A percentile compares a stretch with the other conserved stretches of the same genome.
These are phyloP conservation scores for Sturnus vulgaris DNA, from an alignment of 2,113 vertebrate genomes.

Conservation along the genomic window DNA sequence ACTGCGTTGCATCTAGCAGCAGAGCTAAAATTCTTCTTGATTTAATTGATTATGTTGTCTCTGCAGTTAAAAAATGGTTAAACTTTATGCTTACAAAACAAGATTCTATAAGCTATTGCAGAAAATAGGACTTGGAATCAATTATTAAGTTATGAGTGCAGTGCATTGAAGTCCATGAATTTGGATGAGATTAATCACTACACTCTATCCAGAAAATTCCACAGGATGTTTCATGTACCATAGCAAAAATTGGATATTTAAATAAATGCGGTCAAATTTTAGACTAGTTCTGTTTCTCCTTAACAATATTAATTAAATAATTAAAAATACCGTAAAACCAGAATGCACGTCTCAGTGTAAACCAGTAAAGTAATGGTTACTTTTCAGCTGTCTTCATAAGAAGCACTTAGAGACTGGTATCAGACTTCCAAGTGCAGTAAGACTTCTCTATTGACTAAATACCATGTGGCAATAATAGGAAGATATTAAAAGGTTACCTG, in stretches of 20 bases:
- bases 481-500: not conserved
- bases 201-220: not conserved
- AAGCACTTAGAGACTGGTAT: slow-evolving; percentile 1
- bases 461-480: not conserved
- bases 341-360: slow-evolving; percentile 39
- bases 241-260: not conserved
- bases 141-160: not conserved
- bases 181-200: not conserved
- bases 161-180: not conserved
- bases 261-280: not conserved
- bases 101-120: not conserved
- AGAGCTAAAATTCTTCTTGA: too few species aligned
- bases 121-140: not conserved
- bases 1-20: too few species aligned
- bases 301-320: not conserved
- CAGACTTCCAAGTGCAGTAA: slow-evolving; percentile 46
- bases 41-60: not conserved
- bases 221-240: not conserved
- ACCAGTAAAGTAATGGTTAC: slow-evolving; percentile 31
- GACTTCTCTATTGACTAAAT: slow-evolving; percentile 49
- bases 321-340: slow-evolving; percentile 35
- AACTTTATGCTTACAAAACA: not conserved
- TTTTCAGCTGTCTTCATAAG: slow-evolving; percentile 45
- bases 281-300: not conserved
- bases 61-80: not conserved